Percentiles rank a stretch among this genome's conserved stretches.
Conservation (phyloP, 2,113 vertebrate species). For the Mirounga angustirostris region DNA sequence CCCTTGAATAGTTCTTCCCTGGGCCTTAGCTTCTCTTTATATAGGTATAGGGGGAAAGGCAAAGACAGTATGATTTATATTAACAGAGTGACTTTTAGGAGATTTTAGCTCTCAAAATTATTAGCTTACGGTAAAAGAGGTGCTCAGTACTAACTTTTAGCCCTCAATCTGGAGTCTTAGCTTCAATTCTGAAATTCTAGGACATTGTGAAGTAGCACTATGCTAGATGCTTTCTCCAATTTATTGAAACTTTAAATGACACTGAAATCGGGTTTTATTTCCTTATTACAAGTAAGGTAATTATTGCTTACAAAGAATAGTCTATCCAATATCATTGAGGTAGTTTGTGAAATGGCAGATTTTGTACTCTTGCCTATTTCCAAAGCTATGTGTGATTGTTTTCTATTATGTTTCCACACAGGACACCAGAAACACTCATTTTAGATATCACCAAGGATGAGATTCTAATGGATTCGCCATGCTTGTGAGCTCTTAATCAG, state of each 20-base stretch:
- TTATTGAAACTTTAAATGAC: not conserved
- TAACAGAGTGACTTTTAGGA: not conserved
- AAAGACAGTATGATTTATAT: not conserved
- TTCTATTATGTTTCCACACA: not conserved
- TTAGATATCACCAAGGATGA: not conserved
- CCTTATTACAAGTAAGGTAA: not conserved
- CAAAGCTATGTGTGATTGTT: not conserved
- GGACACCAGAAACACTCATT: not conserved
- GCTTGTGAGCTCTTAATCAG: not conserved
- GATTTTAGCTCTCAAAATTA: not conserved
- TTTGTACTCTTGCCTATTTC: not conserved
- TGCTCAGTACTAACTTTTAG: not conserved
- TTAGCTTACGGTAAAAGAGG: not conserved
- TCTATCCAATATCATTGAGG: not conserved
- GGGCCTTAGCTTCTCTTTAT: not conserved
- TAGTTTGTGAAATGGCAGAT: not conserved
- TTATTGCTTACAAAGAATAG: not conserved
- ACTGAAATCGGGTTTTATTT: not conserved
- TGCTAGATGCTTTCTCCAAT: not conserved
- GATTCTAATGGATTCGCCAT: not conserved
- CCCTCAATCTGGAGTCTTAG: not conserved
- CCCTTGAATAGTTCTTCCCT: not conserved
- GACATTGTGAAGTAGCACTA: not conserved
- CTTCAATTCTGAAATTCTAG: conserved; percentile 27
- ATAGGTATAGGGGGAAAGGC: not conserved